Conservation (phyloP, 2,113 vertebrate genomes). For the Nibea coibor region DNA sequence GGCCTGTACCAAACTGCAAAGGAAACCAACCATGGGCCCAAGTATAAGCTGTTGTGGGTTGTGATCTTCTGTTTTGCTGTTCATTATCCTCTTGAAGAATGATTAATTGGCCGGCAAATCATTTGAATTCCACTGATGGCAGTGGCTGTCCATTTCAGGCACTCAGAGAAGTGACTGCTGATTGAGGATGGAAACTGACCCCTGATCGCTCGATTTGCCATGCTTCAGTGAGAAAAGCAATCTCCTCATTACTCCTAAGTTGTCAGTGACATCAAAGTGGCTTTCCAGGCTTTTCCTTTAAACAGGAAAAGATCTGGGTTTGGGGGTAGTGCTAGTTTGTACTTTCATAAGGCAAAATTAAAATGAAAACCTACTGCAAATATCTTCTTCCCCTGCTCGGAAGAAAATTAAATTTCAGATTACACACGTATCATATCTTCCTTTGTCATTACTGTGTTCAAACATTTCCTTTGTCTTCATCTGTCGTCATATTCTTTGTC, state of each 20-base stretch:
- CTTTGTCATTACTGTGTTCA: conserved; percentile 45
- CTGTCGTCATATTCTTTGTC: conserved; percentile 31
- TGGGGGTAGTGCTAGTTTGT: conserved; percentile 15
- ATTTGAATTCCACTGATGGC: conserved; percentile 44
- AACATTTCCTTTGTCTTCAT: conserved; percentile 46
- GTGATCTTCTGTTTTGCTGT: conserved; percentile 40
- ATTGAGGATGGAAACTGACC: conserved; percentile 48
- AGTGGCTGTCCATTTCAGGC: conserved; percentile 34
- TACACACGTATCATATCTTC: conserved; percentile 5
- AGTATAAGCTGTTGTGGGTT: not conserved
- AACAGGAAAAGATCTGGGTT: conserved; percentile 11
- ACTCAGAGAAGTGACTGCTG: conserved; percentile 46
- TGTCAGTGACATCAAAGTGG: conserved; percentile 49
- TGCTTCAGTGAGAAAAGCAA: conserved; percentile 41
- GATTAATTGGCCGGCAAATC: conserved; percentile 41
- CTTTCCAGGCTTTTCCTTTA: conserved; percentile 27
- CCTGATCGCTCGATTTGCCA: conserved; percentile 56
- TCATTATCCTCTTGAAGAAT: conserved; percentile 19
- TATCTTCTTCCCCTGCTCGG: conserved; percentile 1
- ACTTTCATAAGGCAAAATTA: conserved; percentile 35
- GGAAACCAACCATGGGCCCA: not conserved
- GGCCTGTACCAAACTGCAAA: not conserved
- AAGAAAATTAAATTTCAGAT: conserved; percentile 38
- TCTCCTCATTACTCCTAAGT: conserved; percentile 56
- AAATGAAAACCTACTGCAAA: conserved; percentile 37